These are phyloP conservation scores for Sus cebifrons DNA, from an alignment of 2,797 vertebrate species.

Conservation along the genomic window DNA sequence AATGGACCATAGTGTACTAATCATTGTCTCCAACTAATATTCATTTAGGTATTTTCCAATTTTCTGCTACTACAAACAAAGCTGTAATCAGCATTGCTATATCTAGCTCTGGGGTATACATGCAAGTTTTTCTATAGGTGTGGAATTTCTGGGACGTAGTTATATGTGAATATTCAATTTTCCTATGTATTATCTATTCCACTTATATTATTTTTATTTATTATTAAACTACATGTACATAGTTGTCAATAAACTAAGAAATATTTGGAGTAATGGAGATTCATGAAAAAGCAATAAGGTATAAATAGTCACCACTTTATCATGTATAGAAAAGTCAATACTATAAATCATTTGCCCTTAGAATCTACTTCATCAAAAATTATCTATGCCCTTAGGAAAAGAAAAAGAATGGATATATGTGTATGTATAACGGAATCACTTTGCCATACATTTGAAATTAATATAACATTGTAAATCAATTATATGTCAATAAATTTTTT, in stretches of 20 bases:
- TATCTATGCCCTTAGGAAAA: background rate
- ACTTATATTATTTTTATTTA: background rate
- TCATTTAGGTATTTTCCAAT: background rate
- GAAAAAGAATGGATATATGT: no score
- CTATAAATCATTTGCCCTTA: background rate
- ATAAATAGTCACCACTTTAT: background rate
- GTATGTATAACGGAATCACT: no score
- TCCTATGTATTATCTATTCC: background rate
- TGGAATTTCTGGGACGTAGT: background rate
- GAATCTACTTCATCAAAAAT: background rate
- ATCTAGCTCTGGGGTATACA: background rate
- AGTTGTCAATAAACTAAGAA: background rate
- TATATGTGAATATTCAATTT: conserved; percentile 6
- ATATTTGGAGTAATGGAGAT: background rate
- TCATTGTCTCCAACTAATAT: background rate
- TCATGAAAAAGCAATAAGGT: background rate
- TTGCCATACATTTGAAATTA: no score
- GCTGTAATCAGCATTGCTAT: background rate
- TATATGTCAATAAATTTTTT: no score
- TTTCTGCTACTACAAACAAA: background rate
- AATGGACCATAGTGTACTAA: background rate
- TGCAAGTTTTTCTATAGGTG: background rate
- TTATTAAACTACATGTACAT: background rate
- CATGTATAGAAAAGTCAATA: background rate
- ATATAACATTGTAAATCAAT: no score